Percentiles rank a stretch among this genome's conserved stretches.
phyloP scores from a whole-genome alignment of 2,113 vertebrate genomes.

The Chloroceryle aenea region DNA sequence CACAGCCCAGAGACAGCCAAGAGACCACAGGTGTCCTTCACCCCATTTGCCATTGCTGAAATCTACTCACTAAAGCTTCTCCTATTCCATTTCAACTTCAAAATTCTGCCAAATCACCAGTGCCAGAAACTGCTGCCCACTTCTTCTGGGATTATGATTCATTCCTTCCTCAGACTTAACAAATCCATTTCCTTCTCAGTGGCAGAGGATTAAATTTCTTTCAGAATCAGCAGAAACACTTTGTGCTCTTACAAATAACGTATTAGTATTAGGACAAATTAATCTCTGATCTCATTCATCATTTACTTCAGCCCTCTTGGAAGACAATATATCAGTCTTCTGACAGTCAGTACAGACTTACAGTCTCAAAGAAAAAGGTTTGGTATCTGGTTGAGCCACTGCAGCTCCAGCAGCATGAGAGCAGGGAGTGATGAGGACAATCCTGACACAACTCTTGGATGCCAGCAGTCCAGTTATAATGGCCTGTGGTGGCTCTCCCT shows the following conservation, averaged over 20 bases:
- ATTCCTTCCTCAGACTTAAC: constrained; percentile 37
- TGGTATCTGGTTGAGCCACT: neutral
- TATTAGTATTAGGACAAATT: constrained; percentile 55
- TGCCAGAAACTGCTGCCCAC: constrained; percentile 9
- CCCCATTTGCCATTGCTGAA: neutral
- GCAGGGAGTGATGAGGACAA: neutral
- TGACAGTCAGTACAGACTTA: neutral
- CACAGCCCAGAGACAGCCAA: neutral
- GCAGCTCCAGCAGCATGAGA: neutral
- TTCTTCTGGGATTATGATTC: constrained; percentile 52
- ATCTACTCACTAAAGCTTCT: neutral
- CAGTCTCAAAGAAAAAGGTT: neutral
- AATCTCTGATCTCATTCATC: constrained; percentile 53
- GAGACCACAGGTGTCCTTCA: neutral
- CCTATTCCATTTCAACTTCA: neutral
- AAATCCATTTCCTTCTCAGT: constrained; percentile 59
- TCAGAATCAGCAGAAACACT: constrained; percentile 54
- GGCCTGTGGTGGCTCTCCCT: neutral
- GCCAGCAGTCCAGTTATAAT: neutral
- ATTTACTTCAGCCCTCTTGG: constrained; percentile 17
- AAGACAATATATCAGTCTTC: neutral
- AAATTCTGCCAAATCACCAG: constrained; percentile 9
- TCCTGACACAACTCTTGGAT: neutral
- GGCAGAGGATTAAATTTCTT: constrained; percentile 60
- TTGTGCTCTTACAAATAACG: constrained; percentile 31